Percentiles rank a stretch among this genome's conserved stretches.
These are phyloP conservation scores for Oryzaephilus surinamensis DNA, from an alignment of 1,140 invertebrate species.

Conservation along the genomic window DNA sequence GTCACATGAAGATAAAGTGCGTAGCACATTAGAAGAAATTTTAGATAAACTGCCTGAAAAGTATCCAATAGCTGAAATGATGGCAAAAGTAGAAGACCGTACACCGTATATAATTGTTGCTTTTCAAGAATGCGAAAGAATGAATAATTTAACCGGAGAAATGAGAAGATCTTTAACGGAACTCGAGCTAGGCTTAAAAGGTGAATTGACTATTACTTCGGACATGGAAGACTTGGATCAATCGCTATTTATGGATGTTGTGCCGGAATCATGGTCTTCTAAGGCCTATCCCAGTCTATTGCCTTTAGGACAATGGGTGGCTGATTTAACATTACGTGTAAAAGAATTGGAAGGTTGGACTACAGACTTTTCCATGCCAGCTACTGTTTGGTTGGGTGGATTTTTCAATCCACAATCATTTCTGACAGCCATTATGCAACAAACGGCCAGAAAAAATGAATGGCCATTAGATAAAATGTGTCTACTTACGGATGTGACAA, in stretches of 20 bases:
- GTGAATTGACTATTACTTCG: constrained; percentile 83
- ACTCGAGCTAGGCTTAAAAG: constrained; percentile 45
- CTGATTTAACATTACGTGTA: constrained; percentile 69
- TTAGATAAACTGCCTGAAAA: constrained; percentile 80
- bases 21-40: constrained; percentile 73
- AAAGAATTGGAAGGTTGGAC: constrained; percentile 72
- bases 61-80: constrained; percentile 80
- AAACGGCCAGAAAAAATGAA: constrained; percentile 88
- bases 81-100: constrained; percentile 77
- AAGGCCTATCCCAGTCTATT: constrained; percentile 83
- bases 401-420: constrained; percentile 97
- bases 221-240: constrained; percentile 86
- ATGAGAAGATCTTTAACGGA: constrained; percentile 74
- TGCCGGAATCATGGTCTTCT: constrained; percentile 74
- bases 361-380: constrained; percentile 67
- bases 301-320: constrained; percentile 77
- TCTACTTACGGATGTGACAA: constrained; percentile 88
- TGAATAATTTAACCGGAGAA: constrained; percentile 79
- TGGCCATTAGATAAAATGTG: constrained; percentile 95
- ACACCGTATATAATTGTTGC: constrained; percentile 88
- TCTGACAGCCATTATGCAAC: constrained; percentile 94
- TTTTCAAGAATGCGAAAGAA: constrained; percentile 90
- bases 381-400: constrained; percentile 83
- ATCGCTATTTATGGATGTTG: constrained; percentile 73
- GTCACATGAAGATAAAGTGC: constrained; percentile 77